phyloP scores from a whole-genome alignment of 2,113 vertebrate species.

The Silurus glanis region DNA sequence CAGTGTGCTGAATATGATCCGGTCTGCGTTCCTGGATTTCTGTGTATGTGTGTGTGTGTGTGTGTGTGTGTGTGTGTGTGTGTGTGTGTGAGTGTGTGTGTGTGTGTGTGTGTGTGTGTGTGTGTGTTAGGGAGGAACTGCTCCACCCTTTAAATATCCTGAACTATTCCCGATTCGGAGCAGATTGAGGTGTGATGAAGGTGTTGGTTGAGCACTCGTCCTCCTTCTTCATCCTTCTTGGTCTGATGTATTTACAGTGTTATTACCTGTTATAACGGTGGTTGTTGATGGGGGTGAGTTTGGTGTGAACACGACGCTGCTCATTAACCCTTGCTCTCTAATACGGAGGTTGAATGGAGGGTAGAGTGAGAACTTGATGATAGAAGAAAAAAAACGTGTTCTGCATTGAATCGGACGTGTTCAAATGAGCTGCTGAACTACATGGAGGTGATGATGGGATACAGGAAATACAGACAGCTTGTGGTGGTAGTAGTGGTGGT shows the following conservation, averaged over 20 bases:
- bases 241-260: neutral
- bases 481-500: neutral
- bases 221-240: too few relatives aligned
- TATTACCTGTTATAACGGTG: neutral
- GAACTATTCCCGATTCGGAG: neutral
- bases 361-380: too few relatives aligned
- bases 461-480: too few relatives aligned
- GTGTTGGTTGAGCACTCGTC: neutral
- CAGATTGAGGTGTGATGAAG: neutral
- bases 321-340: neutral
- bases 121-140: neutral
- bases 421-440: neutral
- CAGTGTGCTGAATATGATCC: slow-evolving; percentile 26
- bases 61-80: neutral
- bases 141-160: neutral
- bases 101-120: neutral
- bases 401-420: neutral
- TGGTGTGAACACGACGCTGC: neutral
- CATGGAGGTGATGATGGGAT: neutral
- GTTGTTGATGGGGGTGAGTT: neutral
- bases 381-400: neutral
- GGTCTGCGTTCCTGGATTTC: slow-evolving; percentile 23
- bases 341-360: too few relatives aligned
- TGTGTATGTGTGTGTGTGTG: neutral
- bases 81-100: neutral